Base-by-base conservation (phyloP, 2,888 invertebrate genomes). In the Dasysyrphus tricinctus region DNA sequence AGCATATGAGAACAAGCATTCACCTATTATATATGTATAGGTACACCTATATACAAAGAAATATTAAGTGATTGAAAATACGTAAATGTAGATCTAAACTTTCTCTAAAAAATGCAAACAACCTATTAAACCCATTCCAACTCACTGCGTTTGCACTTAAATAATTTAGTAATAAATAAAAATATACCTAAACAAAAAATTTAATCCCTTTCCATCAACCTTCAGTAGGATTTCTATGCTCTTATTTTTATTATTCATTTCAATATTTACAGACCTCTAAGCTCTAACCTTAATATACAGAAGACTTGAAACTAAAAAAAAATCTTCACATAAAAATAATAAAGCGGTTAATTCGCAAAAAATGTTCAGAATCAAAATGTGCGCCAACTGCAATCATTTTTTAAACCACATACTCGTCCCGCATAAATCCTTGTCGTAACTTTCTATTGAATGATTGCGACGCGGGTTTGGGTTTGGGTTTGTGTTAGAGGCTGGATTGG, bases 381-480 rank as follows among this genome's bases (percentile, higher is more conserved):
- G 24, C 57, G 75, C 81, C 83, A 79, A 77, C 77, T 73, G 82
- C 82, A 82, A 70, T 83, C 70, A 57, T 74, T 61, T 80, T 73
- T 81, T 81, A 56, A 39, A 19, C 70, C 47, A 69, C 79, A 70
- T 65, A 70, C 54, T 42, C 29, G 54, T 63, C 51, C 70, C 56
- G 72, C 79, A 65, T 80, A 65, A 84, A 80, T 80, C 67, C 72
- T 39, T 72, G 74, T 75, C 72, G 70, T 70, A 72, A 63, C 61
- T 65, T 80, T 72, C 65, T 72, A 72, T 79, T 84, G 80, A 84
- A 84, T 67, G 80, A 79, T 75, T 59, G 75, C 72, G 49, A 39
- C 59, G 57, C 59, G 57, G 29, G 19, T n/a, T 34, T 47, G 61
- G 24, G 29, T n/a, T 16, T 51, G 29, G n/a, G 49, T 29, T 32